Base-by-base conservation (phyloP, 1,140 invertebrate species). In the Pseudomyrmex sp. region DNA sequence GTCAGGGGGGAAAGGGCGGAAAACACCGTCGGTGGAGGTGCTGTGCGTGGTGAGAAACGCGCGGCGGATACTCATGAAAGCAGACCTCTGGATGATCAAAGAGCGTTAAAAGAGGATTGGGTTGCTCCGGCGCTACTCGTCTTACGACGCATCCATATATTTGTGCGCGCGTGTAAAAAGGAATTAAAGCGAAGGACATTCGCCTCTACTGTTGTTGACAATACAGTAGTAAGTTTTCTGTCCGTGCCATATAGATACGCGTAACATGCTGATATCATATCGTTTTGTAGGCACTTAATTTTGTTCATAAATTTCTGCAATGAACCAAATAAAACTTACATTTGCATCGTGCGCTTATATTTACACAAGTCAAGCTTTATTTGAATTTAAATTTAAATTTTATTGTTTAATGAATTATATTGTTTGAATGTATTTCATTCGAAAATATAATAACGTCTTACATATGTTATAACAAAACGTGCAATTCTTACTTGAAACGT, bases 21-120 rank as follows among this genome's bases (percentile, higher is more conserved):
- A 61, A 59, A 35, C 5, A 35, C 62, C 10, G 12, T 59, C 13
- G 12, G 18, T 20, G 13, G 20, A 61, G 58, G 48, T 61, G 18
- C 15, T 23, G 35, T 35, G 59, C 59, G 58, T 46, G 74, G 35
- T 68, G 52, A 77, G 83, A 87, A 89, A 80, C 76, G 68, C 82
- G 79, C 80, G 82, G 63, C 84, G 74, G 68, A 54, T 85, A 70
- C 35, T 52, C 80, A 73, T 88, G 86, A 86, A 90, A 90, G 85
- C 84, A 84, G 73, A 79, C 70, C 85, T 79, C 66, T 80, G 84
- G 82, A 91, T 89, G 90, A 91, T 90, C 84, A 91, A 90, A 88
- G 85, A 90, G 84, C 82, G 87, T 90, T 90, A 87, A 89, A 89
- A 91, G 84, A 84, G 87, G 87, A 89, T 90, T 86, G 85, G 68